Percentiles rank a stretch among this genome's conserved stretches.
Conservation (phyloP, 2,113 vertebrate genomes). For the Hylia prasina region DNA sequence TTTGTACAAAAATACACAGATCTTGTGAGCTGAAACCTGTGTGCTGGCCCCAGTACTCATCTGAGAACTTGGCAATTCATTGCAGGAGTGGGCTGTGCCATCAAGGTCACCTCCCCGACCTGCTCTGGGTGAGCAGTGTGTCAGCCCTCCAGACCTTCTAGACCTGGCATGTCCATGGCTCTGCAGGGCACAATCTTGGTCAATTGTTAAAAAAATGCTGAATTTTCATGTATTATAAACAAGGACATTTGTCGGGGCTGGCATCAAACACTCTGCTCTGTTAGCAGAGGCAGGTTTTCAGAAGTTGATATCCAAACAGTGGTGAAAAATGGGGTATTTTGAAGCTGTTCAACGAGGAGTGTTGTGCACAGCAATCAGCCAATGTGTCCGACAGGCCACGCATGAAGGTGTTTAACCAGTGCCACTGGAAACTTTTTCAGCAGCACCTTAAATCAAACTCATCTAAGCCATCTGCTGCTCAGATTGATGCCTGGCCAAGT, state of each 20-base stretch:
- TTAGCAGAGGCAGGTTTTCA: background rate
- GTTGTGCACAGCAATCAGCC: fast-evolving
- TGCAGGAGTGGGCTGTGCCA: background rate
- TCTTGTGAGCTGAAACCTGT: background rate
- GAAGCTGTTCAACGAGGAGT: background rate
- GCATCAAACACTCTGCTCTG: background rate
- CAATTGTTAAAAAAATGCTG: background rate
- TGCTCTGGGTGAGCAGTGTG: background rate
- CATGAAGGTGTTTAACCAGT: fast-evolving
- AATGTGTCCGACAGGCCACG: fast-evolving
- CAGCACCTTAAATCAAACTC: background rate
- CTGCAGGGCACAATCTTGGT: too few relatives aligned
- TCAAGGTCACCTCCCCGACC: background rate
- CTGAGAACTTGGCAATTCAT: background rate
- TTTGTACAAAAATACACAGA: background rate
- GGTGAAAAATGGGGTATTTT: background rate
- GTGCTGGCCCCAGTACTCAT: background rate
- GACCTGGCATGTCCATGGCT: background rate
- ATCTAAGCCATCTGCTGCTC: background rate
- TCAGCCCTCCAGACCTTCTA: background rate
- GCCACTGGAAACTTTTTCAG: background rate
- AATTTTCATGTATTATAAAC: background rate
- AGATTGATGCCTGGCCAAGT: background rate
- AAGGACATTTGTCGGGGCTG: background rate
- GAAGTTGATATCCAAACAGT: fast-evolving